A percentile compares a stretch with the other conserved stretches of the same genome.
phyloP scores from a whole-genome alignment of 2,888 invertebrate genomes.

The Drosophila monieri region DNA sequence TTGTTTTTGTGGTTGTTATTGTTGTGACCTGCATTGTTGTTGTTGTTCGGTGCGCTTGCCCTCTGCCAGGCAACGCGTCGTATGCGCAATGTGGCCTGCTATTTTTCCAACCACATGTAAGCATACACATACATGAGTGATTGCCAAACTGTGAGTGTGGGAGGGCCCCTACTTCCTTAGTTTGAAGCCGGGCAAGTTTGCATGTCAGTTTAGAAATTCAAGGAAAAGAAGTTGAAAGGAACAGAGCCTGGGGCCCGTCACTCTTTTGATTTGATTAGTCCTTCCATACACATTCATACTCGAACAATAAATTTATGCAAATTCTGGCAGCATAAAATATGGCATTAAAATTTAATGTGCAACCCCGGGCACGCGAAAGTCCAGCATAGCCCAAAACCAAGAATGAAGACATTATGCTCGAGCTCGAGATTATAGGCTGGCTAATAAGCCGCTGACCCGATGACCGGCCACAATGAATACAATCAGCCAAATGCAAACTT shows the following conservation, averaged over 20 bases:
- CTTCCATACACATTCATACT: constrained; percentile 29
- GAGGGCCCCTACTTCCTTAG: not conserved
- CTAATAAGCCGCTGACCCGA: constrained; percentile 59
- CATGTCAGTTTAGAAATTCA: constrained; percentile 70
- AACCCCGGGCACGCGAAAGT: constrained; percentile 58
- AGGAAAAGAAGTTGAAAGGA: constrained; percentile 22
- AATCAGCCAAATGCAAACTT: constrained; percentile 20
- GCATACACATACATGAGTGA: constrained; percentile 27
- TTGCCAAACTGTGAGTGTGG: not conserved
- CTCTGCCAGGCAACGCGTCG: constrained; percentile 53
- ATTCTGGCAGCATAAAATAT: constrained; percentile 75
- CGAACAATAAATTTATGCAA: constrained; percentile 71
- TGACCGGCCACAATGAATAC: constrained; percentile 35
- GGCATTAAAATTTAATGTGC: constrained; percentile 77
- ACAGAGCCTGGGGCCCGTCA: constrained; percentile 31
- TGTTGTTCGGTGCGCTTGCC: constrained; percentile 41
- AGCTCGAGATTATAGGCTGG: constrained; percentile 63
- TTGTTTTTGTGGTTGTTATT: constrained; percentile 19
- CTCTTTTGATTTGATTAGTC: constrained; percentile 72
- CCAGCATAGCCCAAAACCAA: constrained; percentile 14
- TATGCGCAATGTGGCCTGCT: constrained; percentile 53
- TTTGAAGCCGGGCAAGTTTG: constrained; percentile 54
- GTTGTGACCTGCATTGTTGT: constrained; percentile 27
- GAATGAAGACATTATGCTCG: constrained; percentile 69
- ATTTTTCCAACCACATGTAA: constrained; percentile 47